Conservation (phyloP, 2,888 invertebrate genomes). For the Morpho helenor region DNA sequence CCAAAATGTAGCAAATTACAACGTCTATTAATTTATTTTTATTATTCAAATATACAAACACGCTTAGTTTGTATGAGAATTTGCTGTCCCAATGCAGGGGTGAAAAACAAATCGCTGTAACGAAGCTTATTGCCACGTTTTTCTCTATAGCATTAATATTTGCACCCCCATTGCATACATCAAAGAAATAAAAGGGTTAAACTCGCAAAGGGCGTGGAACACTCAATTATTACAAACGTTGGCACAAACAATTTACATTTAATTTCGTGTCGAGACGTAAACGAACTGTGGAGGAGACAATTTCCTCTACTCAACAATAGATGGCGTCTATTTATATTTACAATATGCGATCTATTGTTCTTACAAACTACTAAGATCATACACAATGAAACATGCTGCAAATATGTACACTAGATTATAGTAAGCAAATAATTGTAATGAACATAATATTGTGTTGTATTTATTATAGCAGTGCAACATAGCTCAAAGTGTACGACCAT, state of each 20-base stretch:
- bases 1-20: constrained; percentile 44
- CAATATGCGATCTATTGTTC: constrained; percentile 38
- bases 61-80: constrained; percentile 62
- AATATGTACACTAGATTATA: constrained; percentile 29
- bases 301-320: constrained; percentile 62
- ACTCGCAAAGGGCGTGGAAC: constrained; percentile 63
- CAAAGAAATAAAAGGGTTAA: constrained; percentile 75
- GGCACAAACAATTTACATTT: constrained; percentile 74
- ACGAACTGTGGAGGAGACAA: constrained; percentile 33
- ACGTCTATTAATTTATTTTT: constrained; percentile 53
- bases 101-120: constrained; percentile 66
- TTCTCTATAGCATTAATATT: constrained; percentile 68
- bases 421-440: constrained; percentile 25
- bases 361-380: constrained; percentile 48
- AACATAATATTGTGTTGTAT: constrained; percentile 30
- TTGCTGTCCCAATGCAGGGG: constrained; percentile 51
- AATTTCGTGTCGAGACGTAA: constrained; percentile 39
- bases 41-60: constrained; percentile 66
- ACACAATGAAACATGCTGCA: constrained; percentile 50
- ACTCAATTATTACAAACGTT: constrained; percentile 74
- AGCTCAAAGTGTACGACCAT: constrained; percentile 48
- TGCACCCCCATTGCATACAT: constrained; percentile 72
- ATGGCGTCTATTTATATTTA: constrained; percentile 67
- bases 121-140: constrained; percentile 68
- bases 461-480: constrained; percentile 36